Conservation (phyloP, 2,113 vertebrate species). For the Nothoprocta perdicaria region DNA sequence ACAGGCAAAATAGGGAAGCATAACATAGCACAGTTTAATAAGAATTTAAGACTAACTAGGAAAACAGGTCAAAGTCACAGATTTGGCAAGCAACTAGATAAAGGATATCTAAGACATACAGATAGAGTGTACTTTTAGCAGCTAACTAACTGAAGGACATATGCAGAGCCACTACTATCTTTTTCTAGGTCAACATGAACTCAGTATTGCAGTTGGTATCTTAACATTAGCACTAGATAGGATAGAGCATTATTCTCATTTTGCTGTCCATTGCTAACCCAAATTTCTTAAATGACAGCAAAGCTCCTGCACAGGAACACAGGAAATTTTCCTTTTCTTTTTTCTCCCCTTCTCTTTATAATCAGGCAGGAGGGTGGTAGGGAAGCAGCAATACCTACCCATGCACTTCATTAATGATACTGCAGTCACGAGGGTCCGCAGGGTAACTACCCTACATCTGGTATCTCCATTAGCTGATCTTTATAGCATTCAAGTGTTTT, state of each 20-base stretch:
- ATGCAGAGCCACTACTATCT: neutral
- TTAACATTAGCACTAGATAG: neutral
- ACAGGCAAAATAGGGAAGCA: neutral
- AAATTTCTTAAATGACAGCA: neutral
- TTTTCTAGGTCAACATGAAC: conserved; percentile 2
- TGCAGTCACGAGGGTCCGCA: neutral
- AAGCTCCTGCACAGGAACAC: too few relatives aligned
- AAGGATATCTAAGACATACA: neutral
- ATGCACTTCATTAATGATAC: neutral
- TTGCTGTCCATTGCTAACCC: neutral
- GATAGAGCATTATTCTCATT: neutral
- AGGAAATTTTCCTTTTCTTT: too few relatives aligned
- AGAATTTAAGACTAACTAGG: neutral
- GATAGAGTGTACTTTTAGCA: neutral
- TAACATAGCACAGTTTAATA: neutral
- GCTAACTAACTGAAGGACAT: neutral
- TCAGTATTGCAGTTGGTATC: neutral
- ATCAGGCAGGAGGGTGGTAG: too few relatives aligned
- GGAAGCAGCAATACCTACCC: neutral
- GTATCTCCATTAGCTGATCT: too few relatives aligned
- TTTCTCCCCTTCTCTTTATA: too few relatives aligned
- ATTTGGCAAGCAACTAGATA: neutral
- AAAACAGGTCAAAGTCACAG: neutral
- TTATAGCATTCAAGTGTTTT: too few relatives aligned
- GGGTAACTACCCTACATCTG: neutral